Conservation (phyloP, 23 tunicate species). For the Corella eumyota region DNA sequence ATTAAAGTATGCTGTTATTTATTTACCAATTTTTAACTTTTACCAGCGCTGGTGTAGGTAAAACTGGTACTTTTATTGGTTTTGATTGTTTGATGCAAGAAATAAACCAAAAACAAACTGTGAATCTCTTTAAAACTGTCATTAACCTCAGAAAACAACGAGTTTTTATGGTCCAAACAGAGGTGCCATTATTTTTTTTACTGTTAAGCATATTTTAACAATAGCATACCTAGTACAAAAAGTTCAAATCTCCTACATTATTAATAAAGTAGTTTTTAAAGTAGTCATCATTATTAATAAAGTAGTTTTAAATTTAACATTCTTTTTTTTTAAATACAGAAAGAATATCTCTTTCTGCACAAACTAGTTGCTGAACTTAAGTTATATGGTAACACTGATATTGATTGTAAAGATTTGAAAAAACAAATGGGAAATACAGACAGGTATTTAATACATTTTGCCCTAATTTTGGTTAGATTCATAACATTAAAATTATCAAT, state of each 20-base stretch:
- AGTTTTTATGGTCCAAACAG: constrained; percentile 49
- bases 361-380: constrained; percentile 25
- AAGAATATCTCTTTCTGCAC: constrained; percentile 36
- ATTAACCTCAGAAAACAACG: constrained; percentile 37
- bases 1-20: no score
- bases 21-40: no score
- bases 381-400: constrained; percentile 25
- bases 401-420: background rate
- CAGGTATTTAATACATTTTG: no score
- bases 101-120: constrained; percentile 1
- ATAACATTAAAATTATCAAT: no score
- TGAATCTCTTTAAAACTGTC: constrained; percentile 26
- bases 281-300: background rate
- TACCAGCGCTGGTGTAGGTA: constrained; percentile 70
- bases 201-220: no score
- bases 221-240: no score
- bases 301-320: no score
- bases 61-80: constrained; percentile 49
- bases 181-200: no score
- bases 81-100: constrained; percentile 31
- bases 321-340: constrained; percentile 15
- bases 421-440: no score
- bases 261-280: no score
- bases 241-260: no score
- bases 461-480: no score